A percentile compares a stretch with the other conserved stretches of the same genome.
Evolutionary conservation across 92 coral and sea anemone species (phyloP).

Genomic region (Epizoanthus ramosus): DNA sequence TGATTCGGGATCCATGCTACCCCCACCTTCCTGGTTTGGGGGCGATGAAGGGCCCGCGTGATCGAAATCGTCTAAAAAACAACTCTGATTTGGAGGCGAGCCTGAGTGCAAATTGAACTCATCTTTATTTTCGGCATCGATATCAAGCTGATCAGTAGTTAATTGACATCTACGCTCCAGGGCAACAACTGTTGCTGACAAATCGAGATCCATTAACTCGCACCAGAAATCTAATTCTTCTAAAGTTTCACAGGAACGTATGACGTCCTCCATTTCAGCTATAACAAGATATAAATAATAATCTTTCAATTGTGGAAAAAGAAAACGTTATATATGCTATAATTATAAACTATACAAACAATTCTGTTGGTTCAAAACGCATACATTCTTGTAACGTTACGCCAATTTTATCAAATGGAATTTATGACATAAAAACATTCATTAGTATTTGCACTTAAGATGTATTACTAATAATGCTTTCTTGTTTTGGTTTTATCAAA

Average conservation of each 20-base stretch:
- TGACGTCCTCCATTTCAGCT: background rate
- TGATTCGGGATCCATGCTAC: conserved; percentile 18
- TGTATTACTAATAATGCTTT: too few species aligned
- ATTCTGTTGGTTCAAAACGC: too few species aligned
- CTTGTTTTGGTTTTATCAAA: too few species aligned
- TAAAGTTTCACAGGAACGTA: background rate
- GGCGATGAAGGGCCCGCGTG: background rate
- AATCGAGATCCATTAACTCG: conserved; percentile 4
- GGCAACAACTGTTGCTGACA: conserved; percentile 7
- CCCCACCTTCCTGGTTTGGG: conserved; percentile 3
- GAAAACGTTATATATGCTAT: too few species aligned
- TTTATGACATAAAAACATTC: too few species aligned
- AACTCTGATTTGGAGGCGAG: conserved; percentile 5
- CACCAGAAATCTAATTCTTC: conserved; percentile 1
- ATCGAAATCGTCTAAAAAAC: background rate
- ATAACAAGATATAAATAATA: too few species aligned
- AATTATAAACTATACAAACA: too few species aligned
- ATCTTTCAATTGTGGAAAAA: too few species aligned
- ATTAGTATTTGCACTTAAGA: too few species aligned
- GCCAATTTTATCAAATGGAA: too few species aligned
- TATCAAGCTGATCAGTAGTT: background rate
- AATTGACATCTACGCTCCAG: conserved; percentile 1
- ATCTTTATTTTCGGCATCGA: background rate
- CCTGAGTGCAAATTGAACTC: background rate
- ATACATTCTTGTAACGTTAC: too few species aligned